phyloP scores from a whole-genome alignment of 2,113 vertebrate species.

The Gnathonemus longibarbis region DNA sequence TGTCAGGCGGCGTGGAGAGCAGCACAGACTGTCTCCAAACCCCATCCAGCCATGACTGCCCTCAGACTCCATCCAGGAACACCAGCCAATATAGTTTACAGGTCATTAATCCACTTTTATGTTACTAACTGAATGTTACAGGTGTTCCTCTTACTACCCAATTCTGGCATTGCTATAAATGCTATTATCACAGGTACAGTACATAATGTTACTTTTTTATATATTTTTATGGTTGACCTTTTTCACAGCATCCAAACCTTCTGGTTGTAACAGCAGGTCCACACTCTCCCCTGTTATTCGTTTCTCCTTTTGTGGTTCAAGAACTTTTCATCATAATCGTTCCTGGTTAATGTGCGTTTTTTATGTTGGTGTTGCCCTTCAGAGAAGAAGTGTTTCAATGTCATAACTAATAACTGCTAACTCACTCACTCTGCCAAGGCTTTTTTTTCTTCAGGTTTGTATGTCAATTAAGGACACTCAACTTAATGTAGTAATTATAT shows the following conservation, averaged over 20 bases:
- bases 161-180: neutral
- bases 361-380: neutral
- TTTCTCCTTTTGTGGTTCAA: neutral
- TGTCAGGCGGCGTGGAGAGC: constrained; percentile 50
- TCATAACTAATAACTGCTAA: neutral
- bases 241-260: neutral
- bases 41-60: constrained; percentile 30
- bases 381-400: neutral
- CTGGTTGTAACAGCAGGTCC: neutral
- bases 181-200: neutral
- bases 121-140: constrained; percentile 1
- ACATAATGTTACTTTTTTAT: neutral
- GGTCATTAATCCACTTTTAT: constrained; percentile 36
- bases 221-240: neutral
- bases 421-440: neutral
- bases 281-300: neutral
- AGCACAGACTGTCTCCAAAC: constrained; percentile 29
- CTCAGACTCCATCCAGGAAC: constrained; percentile 49
- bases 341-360: neutral
- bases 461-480: neutral
- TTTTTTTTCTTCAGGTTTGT: neutral
- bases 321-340: neutral
- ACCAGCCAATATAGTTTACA: constrained; percentile 38
- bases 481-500: neutral
- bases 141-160: neutral